Conservation (phyloP, 2,113 vertebrate species). For the Aldabrachelys gigantea region DNA sequence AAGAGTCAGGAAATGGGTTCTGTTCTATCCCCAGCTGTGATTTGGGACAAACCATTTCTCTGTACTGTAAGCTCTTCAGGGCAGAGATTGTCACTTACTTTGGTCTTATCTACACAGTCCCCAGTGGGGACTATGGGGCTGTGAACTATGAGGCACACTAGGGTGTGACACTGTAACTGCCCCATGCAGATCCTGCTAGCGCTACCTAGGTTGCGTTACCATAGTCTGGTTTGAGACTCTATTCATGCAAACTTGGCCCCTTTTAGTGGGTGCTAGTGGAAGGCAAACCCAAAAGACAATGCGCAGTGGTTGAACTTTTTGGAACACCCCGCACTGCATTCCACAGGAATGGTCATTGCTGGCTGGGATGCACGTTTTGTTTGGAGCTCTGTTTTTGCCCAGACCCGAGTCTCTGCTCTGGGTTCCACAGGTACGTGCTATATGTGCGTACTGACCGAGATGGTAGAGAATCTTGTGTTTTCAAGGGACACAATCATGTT, state of each 20-base stretch:
- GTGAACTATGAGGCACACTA: background rate
- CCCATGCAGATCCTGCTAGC: background rate
- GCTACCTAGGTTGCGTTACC: background rate
- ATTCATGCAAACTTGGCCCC: background rate
- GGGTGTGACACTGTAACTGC: background rate
- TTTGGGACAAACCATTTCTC: background rate
- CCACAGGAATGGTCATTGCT: background rate
- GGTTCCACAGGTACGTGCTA: no score
- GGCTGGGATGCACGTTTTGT: background rate
- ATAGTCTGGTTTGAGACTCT: background rate
- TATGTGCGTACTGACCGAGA: background rate
- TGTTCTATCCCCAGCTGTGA: conserved; percentile 7
- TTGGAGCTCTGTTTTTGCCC: background rate
- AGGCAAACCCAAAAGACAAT: background rate
- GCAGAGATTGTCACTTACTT: background rate
- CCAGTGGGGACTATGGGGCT: background rate
- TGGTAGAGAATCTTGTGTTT: background rate
- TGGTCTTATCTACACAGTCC: background rate
- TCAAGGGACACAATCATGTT: background rate
- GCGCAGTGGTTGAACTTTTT: background rate
- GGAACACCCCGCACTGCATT: background rate
- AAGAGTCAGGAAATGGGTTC: conserved; percentile 16
- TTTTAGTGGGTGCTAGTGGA: background rate
- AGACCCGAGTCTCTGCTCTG: background rate
- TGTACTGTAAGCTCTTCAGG: conserved; percentile 33